phyloP scores from a whole-genome alignment of 2,113 vertebrate genomes.

The Thalassarche chlororhynchos region DNA sequence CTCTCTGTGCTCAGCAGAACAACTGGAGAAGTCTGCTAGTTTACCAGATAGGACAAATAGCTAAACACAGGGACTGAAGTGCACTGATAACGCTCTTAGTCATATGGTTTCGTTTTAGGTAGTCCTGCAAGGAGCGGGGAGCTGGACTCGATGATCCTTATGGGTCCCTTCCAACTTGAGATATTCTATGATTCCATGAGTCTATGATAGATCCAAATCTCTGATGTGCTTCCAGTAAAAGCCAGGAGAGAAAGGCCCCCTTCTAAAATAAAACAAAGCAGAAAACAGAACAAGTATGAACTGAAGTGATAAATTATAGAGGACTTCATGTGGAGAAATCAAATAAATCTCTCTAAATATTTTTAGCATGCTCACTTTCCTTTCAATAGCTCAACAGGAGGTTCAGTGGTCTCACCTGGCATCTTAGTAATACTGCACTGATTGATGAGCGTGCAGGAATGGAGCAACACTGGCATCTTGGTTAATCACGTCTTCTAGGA shows the following conservation, averaged over 20 bases:
- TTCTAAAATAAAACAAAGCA: neutral
- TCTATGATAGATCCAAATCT: neutral
- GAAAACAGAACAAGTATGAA: neutral
- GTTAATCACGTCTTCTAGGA: neutral
- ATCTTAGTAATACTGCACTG: neutral
- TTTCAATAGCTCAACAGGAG: constrained; percentile 13
- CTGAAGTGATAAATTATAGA: constrained; percentile 9
- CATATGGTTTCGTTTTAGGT: neutral
- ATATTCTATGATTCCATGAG: neutral
- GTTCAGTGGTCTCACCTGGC: constrained; percentile 7
- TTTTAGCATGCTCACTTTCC: constrained; percentile 44
- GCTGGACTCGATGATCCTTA: neutral
- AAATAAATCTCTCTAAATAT: constrained; percentile 51
- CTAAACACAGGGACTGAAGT: neutral
- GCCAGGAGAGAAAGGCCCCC: neutral
- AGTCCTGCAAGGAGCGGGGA: neutral
- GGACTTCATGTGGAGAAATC: constrained; percentile 17
- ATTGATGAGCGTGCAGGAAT: neutral
- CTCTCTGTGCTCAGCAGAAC: neutral
- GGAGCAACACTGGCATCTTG: neutral
- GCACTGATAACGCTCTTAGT: neutral
- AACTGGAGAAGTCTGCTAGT: neutral
- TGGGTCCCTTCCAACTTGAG: neutral
- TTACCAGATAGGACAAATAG: neutral
- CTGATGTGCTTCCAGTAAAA: neutral